Conservation (phyloP, 2,888 invertebrate genomes). For the Xylocampa areola region DNA sequence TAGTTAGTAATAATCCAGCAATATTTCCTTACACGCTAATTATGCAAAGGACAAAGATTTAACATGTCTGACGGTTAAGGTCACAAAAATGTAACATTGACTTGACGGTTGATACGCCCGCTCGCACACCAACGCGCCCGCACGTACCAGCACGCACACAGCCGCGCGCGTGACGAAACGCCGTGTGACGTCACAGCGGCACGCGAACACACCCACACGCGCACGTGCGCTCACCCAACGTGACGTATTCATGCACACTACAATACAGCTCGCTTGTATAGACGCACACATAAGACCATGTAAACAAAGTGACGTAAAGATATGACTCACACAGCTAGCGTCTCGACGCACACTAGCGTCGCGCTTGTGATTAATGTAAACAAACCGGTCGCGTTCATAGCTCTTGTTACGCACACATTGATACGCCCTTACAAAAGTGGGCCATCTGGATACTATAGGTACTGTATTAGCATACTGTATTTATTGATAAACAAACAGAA, state of each 20-base stretch:
- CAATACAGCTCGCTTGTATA: slow-evolving; percentile 56
- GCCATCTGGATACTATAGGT: slow-evolving; percentile 75
- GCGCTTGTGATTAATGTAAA: slow-evolving; percentile 83
- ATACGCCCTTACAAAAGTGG: slow-evolving; percentile 74
- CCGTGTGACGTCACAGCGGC: slow-evolving; percentile 83
- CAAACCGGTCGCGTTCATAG: slow-evolving; percentile 78
- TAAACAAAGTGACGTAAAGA: slow-evolving; percentile 88
- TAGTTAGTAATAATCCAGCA: slow-evolving; percentile 9
- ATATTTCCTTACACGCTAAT: slow-evolving; percentile 55
- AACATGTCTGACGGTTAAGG: slow-evolving; percentile 85
- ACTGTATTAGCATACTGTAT: slow-evolving; percentile 29
- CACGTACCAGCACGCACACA: slow-evolving; percentile 69
- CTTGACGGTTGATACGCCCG: slow-evolving; percentile 74
- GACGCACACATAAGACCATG: slow-evolving; percentile 72
- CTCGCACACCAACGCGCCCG: slow-evolving; percentile 64
- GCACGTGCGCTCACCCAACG: slow-evolving; percentile 71
- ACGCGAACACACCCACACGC: slow-evolving; percentile 87
- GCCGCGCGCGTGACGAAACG: slow-evolving; percentile 73
- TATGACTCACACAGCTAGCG: slow-evolving; percentile 78
- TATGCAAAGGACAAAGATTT: slow-evolving; percentile 76
- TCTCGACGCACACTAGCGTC: slow-evolving; percentile 71
- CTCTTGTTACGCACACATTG: slow-evolving; percentile 60
- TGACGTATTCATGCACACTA: slow-evolving; percentile 76
- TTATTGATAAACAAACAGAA: slow-evolving; percentile 53
- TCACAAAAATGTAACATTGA: slow-evolving; percentile 89